These are phyloP conservation scores for Cyrtonyx montezumae DNA, from an alignment of 2,113 vertebrate genomes.

Conservation along the genomic window DNA sequence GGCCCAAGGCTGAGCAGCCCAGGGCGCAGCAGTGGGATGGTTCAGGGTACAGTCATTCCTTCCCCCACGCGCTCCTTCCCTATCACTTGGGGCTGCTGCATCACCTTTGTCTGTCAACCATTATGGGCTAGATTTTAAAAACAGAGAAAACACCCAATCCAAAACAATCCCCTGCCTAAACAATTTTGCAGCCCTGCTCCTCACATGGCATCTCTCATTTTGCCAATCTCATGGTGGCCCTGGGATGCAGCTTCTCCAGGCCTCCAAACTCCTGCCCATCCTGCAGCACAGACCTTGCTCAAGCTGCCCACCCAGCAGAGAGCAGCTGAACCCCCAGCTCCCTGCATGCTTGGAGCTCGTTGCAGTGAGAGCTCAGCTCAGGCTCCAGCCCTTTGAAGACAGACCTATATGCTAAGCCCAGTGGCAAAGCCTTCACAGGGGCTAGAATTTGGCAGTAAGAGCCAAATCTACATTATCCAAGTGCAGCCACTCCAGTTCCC, in stretches of 20 bases:
- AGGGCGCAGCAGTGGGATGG: not conserved
- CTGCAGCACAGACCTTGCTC: not conserved
- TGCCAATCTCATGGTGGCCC: not conserved
- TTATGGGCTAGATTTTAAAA: not conserved
- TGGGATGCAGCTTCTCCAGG: not conserved
- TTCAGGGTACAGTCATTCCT: not conserved
- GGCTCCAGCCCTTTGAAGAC: not conserved
- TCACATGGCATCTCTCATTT: accelerated
- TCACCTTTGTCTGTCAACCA: not conserved
- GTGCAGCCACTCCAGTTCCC: not conserved
- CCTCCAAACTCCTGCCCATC: not conserved
- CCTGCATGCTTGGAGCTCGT: not conserved
- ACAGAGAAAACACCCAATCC: not conserved
- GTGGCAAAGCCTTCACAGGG: not conserved
- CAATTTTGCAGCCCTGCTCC: not conserved
- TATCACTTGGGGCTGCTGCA: accelerated
- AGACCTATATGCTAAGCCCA: not conserved
- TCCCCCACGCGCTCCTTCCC: not conserved
- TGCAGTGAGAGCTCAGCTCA: not conserved
- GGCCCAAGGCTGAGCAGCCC: slow-evolving; percentile 1
- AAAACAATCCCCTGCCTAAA: accelerated
- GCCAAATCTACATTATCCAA: not conserved
- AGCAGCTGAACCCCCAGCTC: not conserved
- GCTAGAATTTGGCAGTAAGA: not conserved
- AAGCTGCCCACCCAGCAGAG: not conserved